Evolutionary conservation across 2,888 invertebrate genomes (phyloP).

Genomic region (Chalcis sispes): DNA sequence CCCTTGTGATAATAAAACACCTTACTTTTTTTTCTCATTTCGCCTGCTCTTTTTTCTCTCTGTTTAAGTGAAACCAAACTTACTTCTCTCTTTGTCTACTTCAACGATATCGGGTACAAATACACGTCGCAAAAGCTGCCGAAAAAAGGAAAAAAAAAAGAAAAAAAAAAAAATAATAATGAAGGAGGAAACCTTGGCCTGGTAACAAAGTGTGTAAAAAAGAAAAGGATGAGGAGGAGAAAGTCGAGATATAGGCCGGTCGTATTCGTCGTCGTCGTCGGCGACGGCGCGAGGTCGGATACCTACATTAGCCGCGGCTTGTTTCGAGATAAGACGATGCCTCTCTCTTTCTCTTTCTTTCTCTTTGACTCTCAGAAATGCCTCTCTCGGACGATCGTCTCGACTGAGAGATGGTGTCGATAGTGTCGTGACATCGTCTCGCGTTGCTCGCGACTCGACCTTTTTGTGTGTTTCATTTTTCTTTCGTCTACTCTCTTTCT

Average conservation of each 20-base stretch:
- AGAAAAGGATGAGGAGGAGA: constrained; percentile 33
- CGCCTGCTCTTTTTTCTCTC: background rate
- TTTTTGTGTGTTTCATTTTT: too few relatives aligned
- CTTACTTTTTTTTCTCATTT: constrained; percentile 30
- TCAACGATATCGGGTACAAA: constrained; percentile 40
- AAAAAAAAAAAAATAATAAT: constrained; percentile 54
- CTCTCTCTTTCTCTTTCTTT: too few relatives aligned
- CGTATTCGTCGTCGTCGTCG: too few relatives aligned
- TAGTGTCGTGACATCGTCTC: constrained; percentile 66
- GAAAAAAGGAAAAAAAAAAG: constrained; percentile 54
- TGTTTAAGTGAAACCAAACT: constrained; percentile 16
- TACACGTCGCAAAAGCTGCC: constrained; percentile 41
- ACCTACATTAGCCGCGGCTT: constrained; percentile 71
- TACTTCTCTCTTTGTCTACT: background rate
- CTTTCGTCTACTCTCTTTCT: constrained; percentile 55
- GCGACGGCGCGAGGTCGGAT: constrained; percentile 63
- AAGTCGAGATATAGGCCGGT: constrained; percentile 48
- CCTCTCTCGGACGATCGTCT: too few relatives aligned
- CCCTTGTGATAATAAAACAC: constrained; percentile 52
- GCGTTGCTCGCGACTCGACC: constrained; percentile 58
- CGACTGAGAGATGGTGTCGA: constrained; percentile 70
- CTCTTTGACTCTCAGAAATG: too few relatives aligned
- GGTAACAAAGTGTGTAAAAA: constrained; percentile 47
- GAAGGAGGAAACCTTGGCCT: constrained; percentile 58
- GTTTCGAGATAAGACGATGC: constrained; percentile 67